These are phyloP conservation scores for Halcyon chelicuti DNA, from an alignment of 2,797 vertebrate species.

Conservation along the genomic window DNA sequence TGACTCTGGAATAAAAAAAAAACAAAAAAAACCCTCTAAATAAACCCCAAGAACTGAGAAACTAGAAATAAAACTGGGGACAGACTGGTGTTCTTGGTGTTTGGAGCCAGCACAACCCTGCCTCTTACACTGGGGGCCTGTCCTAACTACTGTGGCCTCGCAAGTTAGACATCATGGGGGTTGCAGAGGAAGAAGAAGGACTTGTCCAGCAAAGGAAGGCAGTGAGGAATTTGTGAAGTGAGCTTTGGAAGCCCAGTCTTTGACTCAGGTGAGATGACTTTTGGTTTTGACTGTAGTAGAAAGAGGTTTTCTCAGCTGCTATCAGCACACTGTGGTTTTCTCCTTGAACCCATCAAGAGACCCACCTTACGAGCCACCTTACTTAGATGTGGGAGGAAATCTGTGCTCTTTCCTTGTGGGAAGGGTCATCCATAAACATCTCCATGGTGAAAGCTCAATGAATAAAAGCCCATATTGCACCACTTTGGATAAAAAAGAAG, in stretches of 20 bases:
- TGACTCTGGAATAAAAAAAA: not conserved
- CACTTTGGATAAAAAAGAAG: not conserved
- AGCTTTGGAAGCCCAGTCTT: not conserved
- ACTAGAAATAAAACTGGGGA: not conserved
- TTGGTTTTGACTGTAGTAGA: not conserved
- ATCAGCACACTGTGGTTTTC: not conserved
- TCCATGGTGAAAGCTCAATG: not conserved
- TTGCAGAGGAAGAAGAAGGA: not conserved
- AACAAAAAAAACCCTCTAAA: not conserved
- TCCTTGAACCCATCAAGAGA: not conserved
- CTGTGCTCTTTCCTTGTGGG: not conserved
- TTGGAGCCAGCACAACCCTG: not conserved
- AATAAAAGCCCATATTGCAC: not conserved
- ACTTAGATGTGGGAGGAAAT: not conserved
- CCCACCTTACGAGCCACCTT: not conserved
- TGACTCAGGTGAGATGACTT: not conserved
- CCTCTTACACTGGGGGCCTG: rapidly evolving
- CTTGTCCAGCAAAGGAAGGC: not conserved
- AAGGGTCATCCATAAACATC: not conserved
- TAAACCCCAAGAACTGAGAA: not conserved
- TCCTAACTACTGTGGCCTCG: not conserved
- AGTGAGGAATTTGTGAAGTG: not conserved
- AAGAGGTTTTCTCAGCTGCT: not conserved
- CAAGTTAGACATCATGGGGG: not conserved
- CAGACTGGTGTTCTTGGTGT: not conserved